Evolutionary conservation across 2,888 invertebrate genomes (phyloP).

Genomic region (Drosophila buzzatii): DNA sequence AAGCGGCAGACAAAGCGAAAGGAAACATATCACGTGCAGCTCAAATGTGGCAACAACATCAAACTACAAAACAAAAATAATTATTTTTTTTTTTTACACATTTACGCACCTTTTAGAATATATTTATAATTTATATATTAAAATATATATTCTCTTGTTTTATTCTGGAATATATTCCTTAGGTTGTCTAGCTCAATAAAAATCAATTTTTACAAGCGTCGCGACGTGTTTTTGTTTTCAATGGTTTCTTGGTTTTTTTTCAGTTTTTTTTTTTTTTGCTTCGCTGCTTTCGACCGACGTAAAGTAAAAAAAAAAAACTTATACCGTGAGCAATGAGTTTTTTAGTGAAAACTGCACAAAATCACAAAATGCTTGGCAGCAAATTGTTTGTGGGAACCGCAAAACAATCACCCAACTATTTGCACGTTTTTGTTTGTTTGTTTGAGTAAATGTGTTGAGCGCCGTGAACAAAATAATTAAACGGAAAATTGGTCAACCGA

Average conservation of each 20-base stretch:
- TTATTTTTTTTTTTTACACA: constrained; percentile 1
- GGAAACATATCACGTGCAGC: constrained; percentile 67
- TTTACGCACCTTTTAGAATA: constrained; percentile 48
- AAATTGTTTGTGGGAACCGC: constrained; percentile 39
- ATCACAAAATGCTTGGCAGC: constrained; percentile 23
- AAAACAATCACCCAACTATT: constrained; percentile 61
- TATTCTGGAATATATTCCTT: constrained; percentile 37
- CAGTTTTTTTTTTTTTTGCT: constrained; percentile 1
- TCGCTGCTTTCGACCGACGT: constrained; percentile 22
- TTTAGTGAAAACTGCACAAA: constrained; percentile 28
- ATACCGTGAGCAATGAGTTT: constrained; percentile 14
- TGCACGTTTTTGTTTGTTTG: constrained; percentile 69
- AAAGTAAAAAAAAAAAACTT: constrained; percentile 11
- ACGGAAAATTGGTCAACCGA: constrained; percentile 73
- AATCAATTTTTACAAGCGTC: constrained; percentile 74
- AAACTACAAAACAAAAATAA: neutral
- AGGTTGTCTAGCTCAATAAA: constrained; percentile 64
- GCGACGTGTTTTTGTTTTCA: constrained; percentile 59
- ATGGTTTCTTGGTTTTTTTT: constrained; percentile 30
- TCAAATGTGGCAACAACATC: constrained; percentile 34
- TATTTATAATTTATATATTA: constrained; percentile 25
- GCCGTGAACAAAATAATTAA: constrained; percentile 56
- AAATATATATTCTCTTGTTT: constrained; percentile 28
- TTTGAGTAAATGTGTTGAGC: constrained; percentile 43
- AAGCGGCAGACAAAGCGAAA: constrained; percentile 41